Evolutionary conservation across 1,140 invertebrate genomes (phyloP), one percentile per base, ranked within the genome.

Genomic region (Drosophila ironensis): DNA sequence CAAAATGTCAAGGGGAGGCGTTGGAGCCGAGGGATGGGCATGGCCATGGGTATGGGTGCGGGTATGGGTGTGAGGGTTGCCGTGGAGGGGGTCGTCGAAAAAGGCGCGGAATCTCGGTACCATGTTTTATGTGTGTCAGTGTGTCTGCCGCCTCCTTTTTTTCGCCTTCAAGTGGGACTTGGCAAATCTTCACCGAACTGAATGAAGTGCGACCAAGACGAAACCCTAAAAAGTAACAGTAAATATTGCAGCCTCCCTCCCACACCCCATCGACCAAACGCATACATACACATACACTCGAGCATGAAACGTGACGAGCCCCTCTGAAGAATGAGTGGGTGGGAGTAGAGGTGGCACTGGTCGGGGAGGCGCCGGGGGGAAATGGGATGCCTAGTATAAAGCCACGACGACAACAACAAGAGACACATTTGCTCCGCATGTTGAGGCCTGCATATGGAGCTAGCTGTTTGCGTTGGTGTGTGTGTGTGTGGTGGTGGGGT

Each of bases 111-210:
- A 63, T 75, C 33, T 63, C 41, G 22, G 38, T 45, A 46, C 56
- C 61, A 60, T 71, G 68, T 71, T 61, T 66, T 81, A 72, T 76
- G 61, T 81, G 72, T 84, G 77, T 82, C 78, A 82, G 77, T 81
- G 70, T 82, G 77, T 69, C 72, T 75, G 52, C 66, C 24, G 47
- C 17, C 27, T 24, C 19, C 33, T 54, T 42, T 56, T 20, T 57
- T 53, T 16, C 27, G 52, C 52, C 52, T 42, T 60, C 16, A 24
- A 50, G 48, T 50, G 56, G 30, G 42, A 61, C 56, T 40, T 37
- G 47, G 63, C 61, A 47, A 71, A 71, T 72, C 67, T 71, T 63
- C 19, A 38, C 17, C 25, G 59, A 63, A 48, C 60, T 63, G 60
- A 63, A 63, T 63, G 60, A 63, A 63, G 60, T 63, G 60, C 68